Percentiles rank a stretch among this genome's conserved stretches.
phyloP scores from a whole-genome alignment of 2,797 vertebrate genomes.

The Lagodon rhomboides region DNA sequence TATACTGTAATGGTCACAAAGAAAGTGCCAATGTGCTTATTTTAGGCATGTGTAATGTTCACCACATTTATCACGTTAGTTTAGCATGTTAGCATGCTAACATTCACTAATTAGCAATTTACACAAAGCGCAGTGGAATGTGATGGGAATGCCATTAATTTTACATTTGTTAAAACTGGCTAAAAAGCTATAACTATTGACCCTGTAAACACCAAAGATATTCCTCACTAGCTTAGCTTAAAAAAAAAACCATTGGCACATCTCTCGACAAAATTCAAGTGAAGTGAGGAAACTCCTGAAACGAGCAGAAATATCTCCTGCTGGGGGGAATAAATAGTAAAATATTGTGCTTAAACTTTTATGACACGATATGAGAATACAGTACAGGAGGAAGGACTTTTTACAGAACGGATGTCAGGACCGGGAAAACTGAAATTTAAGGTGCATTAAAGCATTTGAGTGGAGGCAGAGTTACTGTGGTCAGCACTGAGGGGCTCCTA shows the following conservation, averaged over 20 bases:
- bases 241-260: not conserved
- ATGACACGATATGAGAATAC: conserved; percentile 19
- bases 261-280: conserved; percentile 7
- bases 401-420: conserved; percentile 11
- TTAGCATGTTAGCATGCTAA: not conserved
- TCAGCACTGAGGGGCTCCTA: conserved; percentile 51
- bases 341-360: conserved; percentile 21
- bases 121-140: not conserved
- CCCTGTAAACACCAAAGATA: not conserved
- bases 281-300: conserved; percentile 7
- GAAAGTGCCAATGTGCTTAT: not conserved
- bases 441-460: conserved; percentile 23
- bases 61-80: not conserved
- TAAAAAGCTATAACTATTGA: not conserved
- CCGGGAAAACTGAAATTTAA: conserved; percentile 14
- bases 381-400: conserved; percentile 5
- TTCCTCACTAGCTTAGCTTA: not conserved
- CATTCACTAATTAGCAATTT: not conserved
- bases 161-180: not conserved
- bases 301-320: conserved; percentile 6
- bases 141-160: not conserved
- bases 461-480: conserved; percentile 32
- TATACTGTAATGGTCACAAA: not conserved
- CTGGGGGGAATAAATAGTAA: not conserved
- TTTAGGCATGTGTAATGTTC: not conserved